These are phyloP conservation scores for Mimumesa dahlbomi DNA, from an alignment of 2,888 invertebrate genomes.

Conservation along the genomic window DNA sequence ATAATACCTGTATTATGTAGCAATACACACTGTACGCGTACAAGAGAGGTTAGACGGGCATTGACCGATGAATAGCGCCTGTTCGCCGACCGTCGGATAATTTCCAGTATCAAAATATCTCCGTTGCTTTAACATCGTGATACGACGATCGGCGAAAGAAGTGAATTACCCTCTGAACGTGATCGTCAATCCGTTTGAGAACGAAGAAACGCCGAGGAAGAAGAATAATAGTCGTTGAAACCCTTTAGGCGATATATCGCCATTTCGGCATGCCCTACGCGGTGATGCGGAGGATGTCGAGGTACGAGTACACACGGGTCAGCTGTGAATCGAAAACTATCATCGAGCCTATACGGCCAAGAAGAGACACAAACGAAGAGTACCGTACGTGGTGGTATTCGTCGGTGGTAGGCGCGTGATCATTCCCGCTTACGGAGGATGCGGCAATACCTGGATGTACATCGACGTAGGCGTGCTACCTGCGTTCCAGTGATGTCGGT, in stretches of 20 bases:
- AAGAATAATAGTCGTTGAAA: too few relatives aligned
- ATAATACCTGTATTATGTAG: conserved; percentile 7
- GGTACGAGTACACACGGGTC: conserved; percentile 46
- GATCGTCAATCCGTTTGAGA: too few relatives aligned
- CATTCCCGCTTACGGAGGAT: conserved; percentile 73
- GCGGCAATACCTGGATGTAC: conserved; percentile 76
- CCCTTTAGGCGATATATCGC: conserved; percentile 10
- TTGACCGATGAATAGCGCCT: conserved; percentile 52
- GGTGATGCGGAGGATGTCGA: conserved; percentile 60
- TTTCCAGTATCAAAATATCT: conserved; percentile 37
- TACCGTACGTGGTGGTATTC: conserved; percentile 41
- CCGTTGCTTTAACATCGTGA: conserved; percentile 22
- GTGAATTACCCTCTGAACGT: too few relatives aligned
- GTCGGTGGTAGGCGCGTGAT: conserved; percentile 48
- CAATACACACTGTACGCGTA: conserved; percentile 14
- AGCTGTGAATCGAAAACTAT: conserved; percentile 41
- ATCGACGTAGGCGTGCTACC: conserved; percentile 78
- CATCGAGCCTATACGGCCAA: conserved; percentile 36
- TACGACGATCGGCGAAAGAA: background rate
- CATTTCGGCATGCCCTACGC: conserved; percentile 42
- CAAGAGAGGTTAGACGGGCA: conserved; percentile 56
- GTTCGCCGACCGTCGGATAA: conserved; percentile 38
- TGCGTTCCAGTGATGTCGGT: conserved; percentile 87
- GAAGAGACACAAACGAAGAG: too few relatives aligned
- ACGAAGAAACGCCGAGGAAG: too few relatives aligned